Evolutionary conservation across 2,113 vertebrate species (phyloP), one percentile per base, ranked within the genome.

Genomic region (Scomber colias): DNA sequence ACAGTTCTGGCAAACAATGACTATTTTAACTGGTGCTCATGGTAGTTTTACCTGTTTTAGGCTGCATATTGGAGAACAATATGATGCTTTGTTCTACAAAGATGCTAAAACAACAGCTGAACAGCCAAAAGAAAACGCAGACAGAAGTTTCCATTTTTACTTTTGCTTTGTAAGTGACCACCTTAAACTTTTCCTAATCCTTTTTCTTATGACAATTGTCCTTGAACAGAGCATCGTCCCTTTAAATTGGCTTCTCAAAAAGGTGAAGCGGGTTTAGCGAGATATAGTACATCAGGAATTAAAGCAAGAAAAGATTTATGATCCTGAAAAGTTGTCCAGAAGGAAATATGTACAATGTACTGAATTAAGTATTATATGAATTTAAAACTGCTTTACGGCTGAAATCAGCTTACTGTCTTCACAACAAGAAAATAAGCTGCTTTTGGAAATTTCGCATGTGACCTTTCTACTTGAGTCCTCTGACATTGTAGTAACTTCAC

Each of bases 1-100:
- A 45, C 63, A 65, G 71, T 67, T 67, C 72, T 45, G 55, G 40
- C 71, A 68, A 62, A 64, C 71, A 80, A 59, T 56, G 13, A 0
- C 21, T 44, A 50, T 11, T 85, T 45, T 50, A n/a, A 66, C 46
- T 5, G 68, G 51, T 17, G 65, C 30, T 82, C 60, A 31, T 14
- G 2, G 53, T 4, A 44, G 17, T 54, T 48, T 14, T 19, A 45
- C 60, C 45, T 24, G 10, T 11, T 46, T 45, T 48, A 17, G 24
- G 19, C 35, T 35, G n/a, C 11, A 30, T 49, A 8, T 40, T 35
- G 46, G 59, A 71, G 19, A 1, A 78, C 19, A 44, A 50, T 21
- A 55, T 19, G 21, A 19, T 3, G 0, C 35, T 19, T 46, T 17
- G 3, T 21, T 57, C 63, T 27, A 64, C 53, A 0, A 27, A 10